Conservation (phyloP, 2,797 vertebrate species). For the Etheostoma perlongum region DNA sequence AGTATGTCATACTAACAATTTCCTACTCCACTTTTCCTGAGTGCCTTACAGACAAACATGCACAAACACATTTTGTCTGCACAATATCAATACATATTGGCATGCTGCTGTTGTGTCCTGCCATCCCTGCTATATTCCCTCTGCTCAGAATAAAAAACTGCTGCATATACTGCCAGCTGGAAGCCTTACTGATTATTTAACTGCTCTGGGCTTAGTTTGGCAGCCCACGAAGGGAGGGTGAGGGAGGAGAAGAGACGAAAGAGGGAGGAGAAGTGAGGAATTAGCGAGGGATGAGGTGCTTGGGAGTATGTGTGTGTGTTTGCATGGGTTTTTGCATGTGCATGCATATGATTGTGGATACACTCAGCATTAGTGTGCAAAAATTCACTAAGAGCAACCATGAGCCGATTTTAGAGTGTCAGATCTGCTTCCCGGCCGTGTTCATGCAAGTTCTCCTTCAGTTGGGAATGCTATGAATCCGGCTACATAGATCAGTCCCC, state of each 20-base stretch:
- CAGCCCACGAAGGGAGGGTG: conserved; percentile 76
- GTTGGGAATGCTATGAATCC: conserved; percentile 58
- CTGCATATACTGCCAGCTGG: conserved; percentile 82
- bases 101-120: conserved; percentile 74
- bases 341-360: conserved; percentile 58
- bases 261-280: conserved; percentile 77
- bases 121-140: conserved; percentile 65
- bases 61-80: conserved; percentile 72
- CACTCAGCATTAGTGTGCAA: conserved; percentile 75
- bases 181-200: conserved; percentile 86
- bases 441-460: conserved; percentile 73
- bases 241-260: conserved; percentile 80
- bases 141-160: conserved; percentile 58
- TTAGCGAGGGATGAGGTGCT: conserved; percentile 78
- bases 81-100: conserved; percentile 79
- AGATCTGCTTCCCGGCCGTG: conserved; percentile 77
- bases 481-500: conserved; percentile 59
- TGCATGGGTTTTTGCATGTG: conserved; percentile 25
- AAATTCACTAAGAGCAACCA: conserved; percentile 73
- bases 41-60: conserved; percentile 54
- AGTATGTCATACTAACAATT: conserved; percentile 64
- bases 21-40: conserved; percentile 45
- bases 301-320: conserved; percentile 16
- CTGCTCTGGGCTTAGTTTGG: conserved; percentile 84
- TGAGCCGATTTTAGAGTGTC: conserved; percentile 78